phyloP scores from a whole-genome alignment of 2,797 vertebrate genomes.

The Rhabdomys pumilio region DNA sequence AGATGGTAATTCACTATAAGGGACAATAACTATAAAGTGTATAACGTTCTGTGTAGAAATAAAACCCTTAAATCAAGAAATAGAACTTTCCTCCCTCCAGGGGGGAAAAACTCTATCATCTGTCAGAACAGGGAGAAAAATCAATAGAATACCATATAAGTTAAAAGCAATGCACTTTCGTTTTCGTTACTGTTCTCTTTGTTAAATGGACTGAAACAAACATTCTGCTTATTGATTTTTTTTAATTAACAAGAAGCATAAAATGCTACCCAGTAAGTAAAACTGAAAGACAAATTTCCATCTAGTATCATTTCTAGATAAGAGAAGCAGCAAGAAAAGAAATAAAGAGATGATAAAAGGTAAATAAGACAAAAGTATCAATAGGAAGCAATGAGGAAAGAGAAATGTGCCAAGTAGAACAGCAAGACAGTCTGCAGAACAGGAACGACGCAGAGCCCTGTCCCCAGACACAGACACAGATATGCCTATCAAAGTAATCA shows the following conservation, averaged over 20 bases:
- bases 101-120: background rate
- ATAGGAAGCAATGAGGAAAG: background rate
- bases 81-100: background rate
- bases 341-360: background rate
- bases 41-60: conserved; percentile 54
- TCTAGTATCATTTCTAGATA: conserved; percentile 50
- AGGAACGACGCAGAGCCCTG: background rate
- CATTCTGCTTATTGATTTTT: conserved; percentile 50
- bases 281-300: conserved; percentile 40
- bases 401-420: background rate
- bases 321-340: background rate
- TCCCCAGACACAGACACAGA: background rate
- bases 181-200: conserved; percentile 56
- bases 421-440: background rate
- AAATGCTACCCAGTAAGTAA: conserved; percentile 50
- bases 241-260: conserved; percentile 51
- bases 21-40: conserved; percentile 46
- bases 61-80: conserved; percentile 66
- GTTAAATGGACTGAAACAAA: conserved; percentile 60
- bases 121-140: conserved; percentile 35
- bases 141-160: conserved; percentile 47
- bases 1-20: conserved; percentile 37
- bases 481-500: background rate
- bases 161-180: conserved; percentile 64
- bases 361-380: background rate